These are phyloP conservation scores for Epinephelus malabaricus DNA, from an alignment of 2,797 vertebrate species.

Conservation along the genomic window DNA sequence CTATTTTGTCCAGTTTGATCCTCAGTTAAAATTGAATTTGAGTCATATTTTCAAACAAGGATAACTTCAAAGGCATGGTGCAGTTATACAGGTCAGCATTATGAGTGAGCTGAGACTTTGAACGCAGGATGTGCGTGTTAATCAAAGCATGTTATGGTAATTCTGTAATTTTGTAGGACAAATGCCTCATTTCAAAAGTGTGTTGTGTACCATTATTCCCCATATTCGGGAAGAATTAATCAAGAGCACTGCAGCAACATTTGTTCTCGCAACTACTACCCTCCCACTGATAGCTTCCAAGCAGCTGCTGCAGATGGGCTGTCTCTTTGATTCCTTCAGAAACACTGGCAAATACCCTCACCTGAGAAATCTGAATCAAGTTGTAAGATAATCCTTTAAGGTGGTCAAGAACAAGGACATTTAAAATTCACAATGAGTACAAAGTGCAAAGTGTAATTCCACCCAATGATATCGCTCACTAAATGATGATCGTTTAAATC, in stretches of 20 bases:
- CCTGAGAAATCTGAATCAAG: constrained; percentile 18
- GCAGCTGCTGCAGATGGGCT: constrained; percentile 50
- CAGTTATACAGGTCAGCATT: constrained; percentile 55
- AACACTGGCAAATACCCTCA: constrained; percentile 3
- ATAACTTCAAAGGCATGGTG: constrained; percentile 65
- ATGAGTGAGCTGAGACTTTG: constrained; percentile 48
- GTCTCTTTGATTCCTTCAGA: constrained; percentile 44
- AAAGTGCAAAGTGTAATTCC: constrained; percentile 2
- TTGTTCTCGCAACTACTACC: constrained; percentile 60
- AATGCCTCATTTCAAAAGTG: constrained; percentile 57
- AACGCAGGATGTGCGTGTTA: constrained; percentile 40
- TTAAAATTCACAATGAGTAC: constrained; percentile 18
- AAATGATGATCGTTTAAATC: constrained; percentile 26
- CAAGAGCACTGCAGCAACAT: constrained; percentile 52
- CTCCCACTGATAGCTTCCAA: constrained; percentile 61
- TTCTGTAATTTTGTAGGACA: constrained; percentile 61
- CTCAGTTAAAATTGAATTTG: constrained; percentile 54
- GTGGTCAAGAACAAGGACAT: neutral
- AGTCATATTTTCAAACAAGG: constrained; percentile 66
- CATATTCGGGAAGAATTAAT: constrained; percentile 52
- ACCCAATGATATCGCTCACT: neutral
- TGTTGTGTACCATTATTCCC: constrained; percentile 44
- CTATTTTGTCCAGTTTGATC: constrained; percentile 64
- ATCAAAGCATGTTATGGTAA: constrained; percentile 64
- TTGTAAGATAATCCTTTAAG: neutral